Evolutionary conservation across 1,140 invertebrate genomes (phyloP).

Genomic region (Venustaconcha ellipsiformis): DNA sequence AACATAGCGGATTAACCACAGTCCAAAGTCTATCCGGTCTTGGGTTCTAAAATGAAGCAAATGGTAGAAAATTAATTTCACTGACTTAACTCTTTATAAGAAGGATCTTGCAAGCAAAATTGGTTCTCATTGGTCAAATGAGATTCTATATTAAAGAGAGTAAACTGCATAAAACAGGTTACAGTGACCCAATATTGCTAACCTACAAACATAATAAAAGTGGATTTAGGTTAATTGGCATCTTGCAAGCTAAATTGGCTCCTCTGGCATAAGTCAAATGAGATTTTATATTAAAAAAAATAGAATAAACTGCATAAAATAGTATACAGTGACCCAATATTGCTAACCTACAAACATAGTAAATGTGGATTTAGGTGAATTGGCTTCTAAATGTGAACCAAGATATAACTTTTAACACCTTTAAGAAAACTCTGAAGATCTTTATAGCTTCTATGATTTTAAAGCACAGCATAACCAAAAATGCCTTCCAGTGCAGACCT

Average conservation of each 20-base stretch:
- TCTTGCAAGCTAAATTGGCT: not conserved
- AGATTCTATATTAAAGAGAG: not conserved
- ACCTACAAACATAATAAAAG: too few relatives aligned
- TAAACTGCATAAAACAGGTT: too few relatives aligned
- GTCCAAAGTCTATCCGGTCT: conserved; percentile 86
- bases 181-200: too few relatives aligned
- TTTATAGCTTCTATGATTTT: too few relatives aligned
- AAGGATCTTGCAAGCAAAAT: not conserved
- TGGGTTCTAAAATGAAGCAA: conserved; percentile 40
- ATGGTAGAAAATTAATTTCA: not conserved
- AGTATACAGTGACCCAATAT: not conserved
- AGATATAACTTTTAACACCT: too few relatives aligned
- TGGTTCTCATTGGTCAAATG: not conserved
- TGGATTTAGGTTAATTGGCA: too few relatives aligned
- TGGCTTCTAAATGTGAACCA: too few relatives aligned
- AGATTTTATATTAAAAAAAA: not conserved
- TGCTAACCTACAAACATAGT: too few relatives aligned
- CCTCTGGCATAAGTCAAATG: not conserved
- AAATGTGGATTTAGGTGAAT: too few relatives aligned
- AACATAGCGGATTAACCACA: conserved; percentile 87
- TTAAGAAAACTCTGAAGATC: too few relatives aligned
- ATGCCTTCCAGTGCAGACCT: too few relatives aligned
- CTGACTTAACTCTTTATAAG: not conserved
- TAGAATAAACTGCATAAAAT: not conserved
- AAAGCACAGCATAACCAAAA: too few relatives aligned